Evolutionary conservation across 1,140 invertebrate species (phyloP).

Genomic region (Drosophila nigrodunni): DNA sequence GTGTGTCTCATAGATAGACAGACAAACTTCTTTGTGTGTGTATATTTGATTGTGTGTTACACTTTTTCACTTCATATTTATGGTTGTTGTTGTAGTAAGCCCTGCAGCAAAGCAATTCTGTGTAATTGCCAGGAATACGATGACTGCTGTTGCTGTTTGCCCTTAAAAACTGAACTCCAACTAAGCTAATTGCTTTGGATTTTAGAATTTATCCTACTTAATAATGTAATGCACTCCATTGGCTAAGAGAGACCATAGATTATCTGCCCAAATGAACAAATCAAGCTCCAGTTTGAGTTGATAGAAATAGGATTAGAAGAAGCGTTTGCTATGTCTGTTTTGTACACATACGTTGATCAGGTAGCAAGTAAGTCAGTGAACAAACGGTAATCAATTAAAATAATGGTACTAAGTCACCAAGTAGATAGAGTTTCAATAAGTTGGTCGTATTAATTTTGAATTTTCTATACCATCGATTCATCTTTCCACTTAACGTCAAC

Average conservation of each 20-base stretch:
- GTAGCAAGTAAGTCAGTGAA: too few species aligned
- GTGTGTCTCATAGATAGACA: constrained; percentile 67
- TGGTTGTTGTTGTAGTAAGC: constrained; percentile 25
- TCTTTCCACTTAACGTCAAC: constrained; percentile 39
- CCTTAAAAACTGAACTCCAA: constrained; percentile 21
- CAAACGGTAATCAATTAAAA: too few species aligned
- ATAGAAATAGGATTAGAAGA: background rate
- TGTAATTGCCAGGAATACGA: constrained; percentile 39
- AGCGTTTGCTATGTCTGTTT: too few species aligned
- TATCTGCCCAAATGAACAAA: constrained; percentile 36
- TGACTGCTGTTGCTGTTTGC: constrained; percentile 24
- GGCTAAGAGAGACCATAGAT: constrained; percentile 10
- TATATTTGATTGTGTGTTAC: constrained; percentile 24
- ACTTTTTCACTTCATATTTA: constrained; percentile 53
- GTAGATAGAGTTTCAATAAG: background rate
- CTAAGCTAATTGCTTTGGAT: constrained; percentile 49
- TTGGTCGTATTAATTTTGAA: background rate
- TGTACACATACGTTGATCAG: too few species aligned
- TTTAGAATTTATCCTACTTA: constrained; percentile 38
- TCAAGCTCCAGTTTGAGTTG: background rate
- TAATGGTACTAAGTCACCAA: too few species aligned
- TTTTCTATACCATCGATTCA: constrained; percentile 23
- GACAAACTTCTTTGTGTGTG: constrained; percentile 27
- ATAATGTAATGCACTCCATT: constrained; percentile 14
- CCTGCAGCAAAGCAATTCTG: constrained; percentile 44